Conservation (phyloP, 2,797 vertebrate genomes). For the Nannoperca obscura region DNA sequence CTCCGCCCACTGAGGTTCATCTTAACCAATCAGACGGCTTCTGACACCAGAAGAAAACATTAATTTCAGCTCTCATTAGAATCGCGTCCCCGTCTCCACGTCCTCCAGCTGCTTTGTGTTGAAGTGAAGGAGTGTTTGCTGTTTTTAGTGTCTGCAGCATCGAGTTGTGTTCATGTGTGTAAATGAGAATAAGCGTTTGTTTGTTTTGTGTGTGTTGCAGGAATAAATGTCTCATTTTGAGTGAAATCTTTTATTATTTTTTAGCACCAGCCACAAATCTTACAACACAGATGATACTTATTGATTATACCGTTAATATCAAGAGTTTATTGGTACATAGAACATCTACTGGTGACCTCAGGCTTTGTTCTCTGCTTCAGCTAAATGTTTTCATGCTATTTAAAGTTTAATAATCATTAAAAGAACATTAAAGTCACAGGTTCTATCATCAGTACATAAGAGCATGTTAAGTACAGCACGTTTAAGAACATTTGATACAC, state of each 20-base stretch:
- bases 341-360: not conserved
- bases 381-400: not conserved
- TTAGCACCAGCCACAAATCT: not conserved
- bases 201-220: not conserved
- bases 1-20: not conserved
- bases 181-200: not conserved
- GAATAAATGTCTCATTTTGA: constrained; percentile 56
- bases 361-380: not conserved
- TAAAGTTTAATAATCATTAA: not conserved
- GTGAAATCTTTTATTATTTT: constrained; percentile 45
- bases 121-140: constrained; percentile 28
- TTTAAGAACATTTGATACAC: not conserved
- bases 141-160: not conserved
- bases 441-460: not conserved
- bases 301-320: constrained; percentile 4
- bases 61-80: not conserved
- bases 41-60: not conserved
- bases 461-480: not conserved
- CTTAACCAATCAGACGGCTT: not conserved
- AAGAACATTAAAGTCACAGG: not conserved
- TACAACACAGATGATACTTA: constrained; percentile 8
- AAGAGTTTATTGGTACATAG: not conserved
- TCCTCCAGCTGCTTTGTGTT: constrained; percentile 69
- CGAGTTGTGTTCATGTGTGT: constrained; percentile 9
- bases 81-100: constrained; percentile 2